Conservation (phyloP, 2,888 invertebrate species). For the Drosophila testacea region DNA sequence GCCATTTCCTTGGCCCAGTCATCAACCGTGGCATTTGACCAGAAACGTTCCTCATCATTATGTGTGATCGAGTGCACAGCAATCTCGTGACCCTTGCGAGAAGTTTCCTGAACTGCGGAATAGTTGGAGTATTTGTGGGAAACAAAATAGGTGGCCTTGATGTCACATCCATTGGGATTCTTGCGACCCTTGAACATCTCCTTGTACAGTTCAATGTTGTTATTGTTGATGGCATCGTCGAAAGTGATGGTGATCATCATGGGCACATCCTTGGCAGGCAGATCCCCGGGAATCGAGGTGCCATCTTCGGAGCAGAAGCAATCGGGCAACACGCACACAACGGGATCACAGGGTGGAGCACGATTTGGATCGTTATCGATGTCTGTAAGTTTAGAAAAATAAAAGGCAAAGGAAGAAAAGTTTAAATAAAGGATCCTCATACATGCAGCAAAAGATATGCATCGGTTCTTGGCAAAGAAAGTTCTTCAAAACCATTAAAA, state of each 20-base stretch:
- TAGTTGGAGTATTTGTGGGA: slow-evolving; percentile 98
- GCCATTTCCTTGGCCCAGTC: slow-evolving; percentile 98
- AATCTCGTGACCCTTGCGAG: slow-evolving; percentile 96
- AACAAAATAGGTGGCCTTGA: slow-evolving; percentile 96
- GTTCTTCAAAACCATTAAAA: too few relatives aligned
- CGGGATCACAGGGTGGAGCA: slow-evolving; percentile 94
- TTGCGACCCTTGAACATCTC: slow-evolving; percentile 96
- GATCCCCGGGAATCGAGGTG: slow-evolving; percentile 93
- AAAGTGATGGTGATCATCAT: slow-evolving; percentile 98
- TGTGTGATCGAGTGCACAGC: slow-evolving; percentile 98
- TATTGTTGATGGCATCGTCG: slow-evolving; percentile 97
- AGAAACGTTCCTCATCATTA: slow-evolving; percentile 95
- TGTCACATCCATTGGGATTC: slow-evolving; percentile 97
- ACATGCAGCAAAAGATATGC: too few relatives aligned
- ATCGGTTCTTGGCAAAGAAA: too few relatives aligned
- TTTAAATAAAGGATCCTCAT: too few relatives aligned
- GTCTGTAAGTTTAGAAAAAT: slow-evolving; percentile 86
- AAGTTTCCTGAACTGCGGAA: slow-evolving; percentile 95
- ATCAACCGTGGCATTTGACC: slow-evolving; percentile 96
- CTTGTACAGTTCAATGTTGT: slow-evolving; percentile 96
- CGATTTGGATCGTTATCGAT: slow-evolving; percentile 97
- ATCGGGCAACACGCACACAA: slow-evolving; percentile 94
- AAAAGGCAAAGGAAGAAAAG: not conserved
- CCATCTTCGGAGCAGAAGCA: slow-evolving; percentile 98
- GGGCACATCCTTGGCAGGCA: slow-evolving; percentile 93